Percentiles rank a stretch among this genome's conserved stretches.
These are phyloP conservation scores for Epinephelus moara DNA, from an alignment of 2,113 vertebrate genomes.

Conservation along the genomic window DNA sequence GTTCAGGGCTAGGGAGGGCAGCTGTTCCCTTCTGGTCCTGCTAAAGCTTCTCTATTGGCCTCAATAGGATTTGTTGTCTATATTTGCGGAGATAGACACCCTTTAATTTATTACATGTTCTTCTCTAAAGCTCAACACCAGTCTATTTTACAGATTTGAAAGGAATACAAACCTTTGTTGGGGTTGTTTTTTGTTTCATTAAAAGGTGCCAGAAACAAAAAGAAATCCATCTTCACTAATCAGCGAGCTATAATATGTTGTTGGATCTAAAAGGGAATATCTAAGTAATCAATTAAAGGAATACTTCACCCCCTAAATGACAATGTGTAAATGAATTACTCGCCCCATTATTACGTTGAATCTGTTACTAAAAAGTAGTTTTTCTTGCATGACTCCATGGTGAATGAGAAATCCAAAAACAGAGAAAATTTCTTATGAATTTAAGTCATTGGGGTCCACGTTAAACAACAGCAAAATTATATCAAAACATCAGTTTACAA, in stretches of 20 bases:
- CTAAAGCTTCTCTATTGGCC: conserved; percentile 32
- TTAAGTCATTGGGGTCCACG: too few relatives aligned
- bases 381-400: too few relatives aligned
- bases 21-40: conserved; percentile 62
- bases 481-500: too few relatives aligned
- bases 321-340: too few relatives aligned
- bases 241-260: too few relatives aligned
- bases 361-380: too few relatives aligned
- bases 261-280: not conserved
- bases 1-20: conserved; percentile 43
- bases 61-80: conserved; percentile 44
- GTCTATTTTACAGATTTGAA: not conserved
- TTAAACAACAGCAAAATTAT: too few relatives aligned
- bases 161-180: not conserved
- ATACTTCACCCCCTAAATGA: too few relatives aligned
- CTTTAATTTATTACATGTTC: conserved; percentile 19
- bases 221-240: not conserved
- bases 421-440: too few relatives aligned
- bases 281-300: not conserved
- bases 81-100: not conserved
- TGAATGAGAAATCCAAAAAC: too few relatives aligned
- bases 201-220: not conserved
- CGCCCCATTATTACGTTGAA: too few relatives aligned
- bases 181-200: not conserved
- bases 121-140: not conserved